These are phyloP conservation scores for Macrotus californicus DNA, from an alignment of 2,113 vertebrate genomes.

Conservation along the genomic window DNA sequence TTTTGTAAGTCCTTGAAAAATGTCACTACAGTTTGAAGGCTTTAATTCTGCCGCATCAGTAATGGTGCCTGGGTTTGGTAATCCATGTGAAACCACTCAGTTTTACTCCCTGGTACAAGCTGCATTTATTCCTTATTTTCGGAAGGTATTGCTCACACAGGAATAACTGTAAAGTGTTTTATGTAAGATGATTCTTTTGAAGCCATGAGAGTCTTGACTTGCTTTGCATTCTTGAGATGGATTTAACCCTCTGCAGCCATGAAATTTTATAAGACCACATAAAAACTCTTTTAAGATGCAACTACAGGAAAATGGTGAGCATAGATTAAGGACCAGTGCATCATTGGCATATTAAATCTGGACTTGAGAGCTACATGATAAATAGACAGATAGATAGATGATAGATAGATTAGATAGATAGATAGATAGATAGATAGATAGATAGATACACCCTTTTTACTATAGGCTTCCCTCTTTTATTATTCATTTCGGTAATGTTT, in stretches of 20 bases:
- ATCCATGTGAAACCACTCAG: not conserved
- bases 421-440: not conserved
- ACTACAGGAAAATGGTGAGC: not conserved
- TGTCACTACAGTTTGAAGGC: conserved; percentile 18
- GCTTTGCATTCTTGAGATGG: not conserved
- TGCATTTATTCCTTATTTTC: conserved; percentile 22
- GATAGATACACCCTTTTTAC: not conserved
- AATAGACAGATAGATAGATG: not conserved
- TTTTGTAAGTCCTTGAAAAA: conserved; percentile 64
- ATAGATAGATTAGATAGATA: not conserved
- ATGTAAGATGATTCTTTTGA: conserved; percentile 25
- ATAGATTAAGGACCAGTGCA: not conserved
- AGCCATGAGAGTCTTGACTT: not conserved
- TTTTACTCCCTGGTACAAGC: not conserved
- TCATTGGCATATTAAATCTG: not conserved
- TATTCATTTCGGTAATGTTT: not conserved
- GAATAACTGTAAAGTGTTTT: conserved; percentile 22
- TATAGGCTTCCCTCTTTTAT: not conserved
- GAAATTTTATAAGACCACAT: not conserved
- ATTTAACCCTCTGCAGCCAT: not conserved
- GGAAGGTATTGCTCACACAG: not conserved
- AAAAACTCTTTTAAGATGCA: not conserved
- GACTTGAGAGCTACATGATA: not conserved
- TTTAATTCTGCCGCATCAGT: conserved; percentile 43
- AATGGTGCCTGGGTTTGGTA: not conserved